These are phyloP conservation scores for Periophthalmus modestus DNA, from an alignment of 2,113 vertebrate species.

Conservation along the genomic window DNA sequence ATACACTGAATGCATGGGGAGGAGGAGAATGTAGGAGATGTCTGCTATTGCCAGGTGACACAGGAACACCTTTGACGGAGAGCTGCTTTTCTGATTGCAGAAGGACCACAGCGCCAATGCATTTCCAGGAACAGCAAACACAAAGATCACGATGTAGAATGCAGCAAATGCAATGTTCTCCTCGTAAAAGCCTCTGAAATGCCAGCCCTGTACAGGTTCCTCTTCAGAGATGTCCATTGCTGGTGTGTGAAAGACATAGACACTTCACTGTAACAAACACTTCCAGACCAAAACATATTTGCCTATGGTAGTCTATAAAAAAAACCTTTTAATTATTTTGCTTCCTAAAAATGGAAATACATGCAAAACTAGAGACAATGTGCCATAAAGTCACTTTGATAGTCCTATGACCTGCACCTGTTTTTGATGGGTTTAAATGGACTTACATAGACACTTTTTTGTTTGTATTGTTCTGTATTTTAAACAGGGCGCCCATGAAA, in stretches of 20 bases:
- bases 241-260: slow-evolving; percentile 5
- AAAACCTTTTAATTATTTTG: too few relatives aligned
- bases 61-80: slow-evolving; percentile 67
- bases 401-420: too few relatives aligned
- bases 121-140: slow-evolving; percentile 73
- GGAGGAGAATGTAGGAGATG: slow-evolving; percentile 68
- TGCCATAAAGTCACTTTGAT: too few relatives aligned
- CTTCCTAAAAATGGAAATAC: too few relatives aligned
- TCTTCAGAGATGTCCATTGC: slow-evolving; percentile 53
- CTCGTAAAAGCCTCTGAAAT: slow-evolving; percentile 31
- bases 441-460: too few relatives aligned
- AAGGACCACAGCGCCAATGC: slow-evolving; percentile 72
- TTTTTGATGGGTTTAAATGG: too few relatives aligned
- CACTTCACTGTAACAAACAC: not conserved
- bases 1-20: slow-evolving; percentile 74
- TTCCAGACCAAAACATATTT: not conserved
- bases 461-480: too few relatives aligned
- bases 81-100: slow-evolving; percentile 34
- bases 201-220: not conserved
- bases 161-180: slow-evolving; percentile 61
- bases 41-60: slow-evolving; percentile 73
- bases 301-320: not conserved
- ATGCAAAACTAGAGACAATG: too few relatives aligned
- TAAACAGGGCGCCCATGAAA: too few relatives aligned
- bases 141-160: slow-evolving; percentile 71